Conservation (phyloP, 2,797 vertebrate species). For the Parotocinclus haroldoi region DNA sequence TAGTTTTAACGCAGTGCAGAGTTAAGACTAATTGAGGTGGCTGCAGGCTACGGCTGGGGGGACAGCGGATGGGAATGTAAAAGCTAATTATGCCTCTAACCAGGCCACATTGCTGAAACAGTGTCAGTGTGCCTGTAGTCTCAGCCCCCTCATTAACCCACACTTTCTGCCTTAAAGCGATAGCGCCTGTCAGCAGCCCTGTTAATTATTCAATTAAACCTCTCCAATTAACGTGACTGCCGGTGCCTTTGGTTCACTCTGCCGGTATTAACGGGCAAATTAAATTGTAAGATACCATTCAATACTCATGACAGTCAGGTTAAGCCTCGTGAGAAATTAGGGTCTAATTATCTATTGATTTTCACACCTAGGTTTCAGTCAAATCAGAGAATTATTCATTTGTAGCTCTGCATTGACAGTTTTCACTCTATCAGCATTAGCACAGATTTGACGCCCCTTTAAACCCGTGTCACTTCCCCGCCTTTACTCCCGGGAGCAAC, state of each 20-base stretch:
- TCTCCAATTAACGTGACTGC: slow-evolving; percentile 35
- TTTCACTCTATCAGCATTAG: not conserved
- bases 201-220: slow-evolving; percentile 49
- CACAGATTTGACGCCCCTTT: not conserved
- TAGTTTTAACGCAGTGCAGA: slow-evolving; percentile 22
- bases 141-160: slow-evolving; percentile 47
- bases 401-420: not conserved
- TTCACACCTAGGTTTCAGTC: slow-evolving; percentile 10
- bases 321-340: slow-evolving; percentile 21
- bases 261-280: slow-evolving; percentile 22
- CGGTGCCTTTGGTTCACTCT: slow-evolving; percentile 3
- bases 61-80: slow-evolving; percentile 39
- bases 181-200: slow-evolving; percentile 26
- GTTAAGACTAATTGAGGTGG: slow-evolving; percentile 56
- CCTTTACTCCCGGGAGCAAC: no score
- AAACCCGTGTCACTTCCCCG: no score
- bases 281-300: slow-evolving; percentile 11
- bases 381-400: slow-evolving; percentile 6
- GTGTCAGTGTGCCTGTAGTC: slow-evolving; percentile 52
- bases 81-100: slow-evolving; percentile 60
- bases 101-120: slow-evolving; percentile 59
- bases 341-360: slow-evolving; percentile 38
- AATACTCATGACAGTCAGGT: slow-evolving; percentile 26
- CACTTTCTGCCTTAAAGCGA: slow-evolving; percentile 41
- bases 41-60: slow-evolving; percentile 50